Evolutionary conservation across 2,888 invertebrate genomes (phyloP), one percentile per base, ranked within the genome.

Genomic region (Cephonodes hylas): DNA sequence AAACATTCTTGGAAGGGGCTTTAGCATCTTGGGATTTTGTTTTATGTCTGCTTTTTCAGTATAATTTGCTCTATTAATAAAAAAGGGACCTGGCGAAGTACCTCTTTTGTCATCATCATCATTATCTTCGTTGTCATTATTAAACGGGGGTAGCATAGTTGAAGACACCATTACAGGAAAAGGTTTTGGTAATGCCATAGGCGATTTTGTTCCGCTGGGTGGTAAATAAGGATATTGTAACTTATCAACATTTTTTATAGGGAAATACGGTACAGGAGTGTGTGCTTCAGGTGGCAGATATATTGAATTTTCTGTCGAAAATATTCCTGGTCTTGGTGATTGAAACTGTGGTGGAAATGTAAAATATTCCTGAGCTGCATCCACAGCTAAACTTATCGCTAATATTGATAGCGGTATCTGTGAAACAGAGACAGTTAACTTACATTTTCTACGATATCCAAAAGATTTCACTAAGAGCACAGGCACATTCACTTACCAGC

Each of bases 401-500:
- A 85, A 75, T 65, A 83, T 73, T 70, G 79, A 74, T 70, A 86
- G 73, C 71, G 77, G 75, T 80, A 89, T 81, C 91, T 92, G 91
- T 72, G 86, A 91, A 69, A 73, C 72, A 76, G 58, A 57, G 34
- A 25, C 2, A n/a, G 67, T 59, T 62, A 59, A 63, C 44, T 72
- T 64, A 66, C 60, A 84, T 62, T 64, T 71, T 73, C 70, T 69
- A 64, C 57, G 73, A 67, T 74, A 77, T 76, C 74, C 74, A 75
- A 59, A 72, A 53, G 53, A 48, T 27, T 25, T 72, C 65, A 66
- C 71, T 68, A 70, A 70, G 67, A 68, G 68, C 78, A 77, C 71
- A 63, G 74, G 65, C 82, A 77, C 88, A 83, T 77, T 69, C 85
- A 89, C 91, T 88, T 88, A 91, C 92, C 83, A 88, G 88, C 89